phyloP scores from a whole-genome alignment of 53 echinoderm and acorn worm genomes.

The Glandiceps talaboti region DNA sequence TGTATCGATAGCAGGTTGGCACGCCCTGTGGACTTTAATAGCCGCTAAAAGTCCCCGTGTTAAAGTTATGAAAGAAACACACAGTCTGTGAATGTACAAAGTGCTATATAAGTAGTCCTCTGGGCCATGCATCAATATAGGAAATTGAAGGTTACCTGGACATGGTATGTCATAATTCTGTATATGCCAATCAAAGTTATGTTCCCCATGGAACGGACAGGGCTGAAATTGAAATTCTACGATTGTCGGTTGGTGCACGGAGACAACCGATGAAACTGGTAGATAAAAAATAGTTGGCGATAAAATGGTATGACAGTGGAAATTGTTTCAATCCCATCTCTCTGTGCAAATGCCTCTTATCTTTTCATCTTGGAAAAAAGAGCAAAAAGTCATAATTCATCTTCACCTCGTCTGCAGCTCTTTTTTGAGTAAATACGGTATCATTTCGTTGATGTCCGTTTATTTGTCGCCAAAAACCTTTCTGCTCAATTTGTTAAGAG shows the following conservation, averaged over 20 bases:
- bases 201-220: background rate
- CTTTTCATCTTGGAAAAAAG: background rate
- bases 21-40: background rate
- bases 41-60: background rate
- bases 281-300: background rate
- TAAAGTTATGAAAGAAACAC: background rate
- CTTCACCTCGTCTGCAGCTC: background rate
- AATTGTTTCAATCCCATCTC: background rate
- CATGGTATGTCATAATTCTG: background rate
- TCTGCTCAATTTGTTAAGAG: too few relatives aligned
- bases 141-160: background rate
- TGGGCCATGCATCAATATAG: background rate
- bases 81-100: background rate
- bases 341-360: background rate
- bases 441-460: background rate
- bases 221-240: background rate
- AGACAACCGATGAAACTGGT: background rate
- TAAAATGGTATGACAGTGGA: background rate
- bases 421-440: background rate
- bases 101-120: background rate
- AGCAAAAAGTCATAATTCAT: background rate
- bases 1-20: background rate
- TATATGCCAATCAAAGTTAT: background rate
- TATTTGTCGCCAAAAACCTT: background rate
- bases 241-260: background rate